Evolutionary conservation across 2,113 vertebrate species (phyloP), one percentile per base, ranked within the genome.

Genomic region (Nannospalax galili): DNA sequence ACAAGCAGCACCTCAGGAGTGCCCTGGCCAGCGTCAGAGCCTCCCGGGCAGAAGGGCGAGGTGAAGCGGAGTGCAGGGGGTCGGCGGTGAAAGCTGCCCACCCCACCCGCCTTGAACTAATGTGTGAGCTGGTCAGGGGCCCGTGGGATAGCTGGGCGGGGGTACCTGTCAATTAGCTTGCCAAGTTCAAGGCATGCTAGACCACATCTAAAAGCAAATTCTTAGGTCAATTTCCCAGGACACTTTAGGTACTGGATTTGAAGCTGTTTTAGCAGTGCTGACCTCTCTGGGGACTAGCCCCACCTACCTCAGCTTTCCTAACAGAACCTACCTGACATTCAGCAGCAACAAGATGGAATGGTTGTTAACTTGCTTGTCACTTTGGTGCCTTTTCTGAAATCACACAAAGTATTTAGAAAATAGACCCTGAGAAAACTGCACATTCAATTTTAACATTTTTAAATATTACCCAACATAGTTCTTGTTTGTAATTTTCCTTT

Each of bases 331-430:
- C 99, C 98, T 98, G 98, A 99, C 99, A 86, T 99, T 97, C 16
- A 98, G 96, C 85, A 99, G 98, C 93, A 99, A 98, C 48, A 99
- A 98, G 88, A 99, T 99, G 24, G 97, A 97, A 5, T 98, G 99
- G 97, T 99, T 99, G 97, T 99, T 99, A 97, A 99, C 99, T 0
- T 99, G 99, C 17, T 98, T 98, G 98, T 99, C 99, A 0, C 97
- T 99, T 98, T 93, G 98, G 96, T 99, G 99, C 82, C 99, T 98
- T 98, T 99, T 99, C 99, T 99, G 97, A 98, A 97, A 95, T 92
- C 52, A 94, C 2, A 90, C 69, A 97, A 98, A 96, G 77, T 19
- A 20, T 96, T 95, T 48, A 97, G 48, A 37, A 93, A 1, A 3
- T 60, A 95, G 42, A 77, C 12, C 87, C 5, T 94, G 45, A 96